These are phyloP conservation scores for Hippopotamus amphibius DNA, from an alignment of 2,113 vertebrate species.

Conservation along the genomic window DNA sequence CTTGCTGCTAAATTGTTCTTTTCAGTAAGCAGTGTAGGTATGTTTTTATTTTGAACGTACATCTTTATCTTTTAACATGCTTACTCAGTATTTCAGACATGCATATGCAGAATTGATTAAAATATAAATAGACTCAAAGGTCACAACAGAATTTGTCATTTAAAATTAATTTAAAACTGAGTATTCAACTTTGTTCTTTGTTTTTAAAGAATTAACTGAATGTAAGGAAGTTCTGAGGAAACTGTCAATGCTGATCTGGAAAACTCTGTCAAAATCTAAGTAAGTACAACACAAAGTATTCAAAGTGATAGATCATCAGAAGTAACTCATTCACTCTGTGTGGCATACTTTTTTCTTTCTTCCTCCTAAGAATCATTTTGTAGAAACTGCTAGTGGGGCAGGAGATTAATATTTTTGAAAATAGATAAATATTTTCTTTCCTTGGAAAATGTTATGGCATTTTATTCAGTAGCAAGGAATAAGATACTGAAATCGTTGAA, in stretches of 20 bases:
- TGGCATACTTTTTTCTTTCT: background rate
- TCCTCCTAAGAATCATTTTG: background rate
- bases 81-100: no score
- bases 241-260: slow-evolving; percentile 38
- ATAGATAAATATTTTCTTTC: background rate
- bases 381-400: background rate
- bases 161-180: background rate
- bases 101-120: no score
- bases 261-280: slow-evolving; percentile 63
- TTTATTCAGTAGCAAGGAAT: background rate
- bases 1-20: no score
- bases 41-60: no score
- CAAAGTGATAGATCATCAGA: background rate
- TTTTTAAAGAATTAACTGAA: slow-evolving; percentile 65
- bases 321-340: background rate
- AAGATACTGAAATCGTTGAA: background rate
- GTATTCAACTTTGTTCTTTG: slow-evolving; percentile 17
- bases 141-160: background rate
- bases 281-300: slow-evolving; percentile 62
- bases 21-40: no score
- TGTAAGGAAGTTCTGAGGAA: slow-evolving; percentile 31
- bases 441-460: background rate
- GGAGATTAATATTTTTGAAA: background rate
- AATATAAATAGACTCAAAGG: no score
- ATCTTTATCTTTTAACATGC: no score